Conservation (phyloP, 2,888 invertebrate species). For the Phoronis australis region DNA sequence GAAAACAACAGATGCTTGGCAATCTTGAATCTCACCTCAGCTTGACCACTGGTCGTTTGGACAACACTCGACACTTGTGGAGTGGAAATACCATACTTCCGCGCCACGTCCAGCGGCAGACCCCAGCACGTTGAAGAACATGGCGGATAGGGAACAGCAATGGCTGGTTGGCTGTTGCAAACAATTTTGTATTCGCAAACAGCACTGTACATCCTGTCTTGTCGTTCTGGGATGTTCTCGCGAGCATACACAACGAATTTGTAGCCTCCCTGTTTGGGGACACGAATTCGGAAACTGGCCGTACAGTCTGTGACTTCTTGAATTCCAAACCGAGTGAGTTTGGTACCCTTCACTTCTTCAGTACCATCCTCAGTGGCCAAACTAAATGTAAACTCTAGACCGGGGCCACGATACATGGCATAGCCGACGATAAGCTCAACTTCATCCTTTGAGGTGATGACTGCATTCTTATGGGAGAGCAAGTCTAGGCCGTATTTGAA, state of each 20-base stretch:
- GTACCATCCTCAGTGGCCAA: constrained; percentile 45
- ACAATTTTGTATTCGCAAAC: constrained; percentile 52
- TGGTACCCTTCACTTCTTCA: constrained; percentile 40
- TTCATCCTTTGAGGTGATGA: constrained; percentile 44
- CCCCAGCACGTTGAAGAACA: constrained; percentile 53
- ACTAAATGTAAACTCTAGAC: constrained; percentile 51
- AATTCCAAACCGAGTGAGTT: constrained; percentile 47
- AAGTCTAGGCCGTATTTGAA: constrained; percentile 52
- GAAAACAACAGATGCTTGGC: constrained; percentile 48
- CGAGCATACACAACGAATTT: constrained; percentile 52
- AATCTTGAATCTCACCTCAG: constrained; percentile 44
- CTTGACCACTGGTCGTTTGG: constrained; percentile 44
- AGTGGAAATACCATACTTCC: constrained; percentile 42
- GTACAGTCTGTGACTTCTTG: constrained; percentile 49
- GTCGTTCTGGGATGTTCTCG: constrained; percentile 45
- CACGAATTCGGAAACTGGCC: constrained; percentile 48
- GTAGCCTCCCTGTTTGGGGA: constrained; percentile 46
- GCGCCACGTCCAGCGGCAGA: constrained; percentile 41
- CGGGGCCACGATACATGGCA: constrained; percentile 37
- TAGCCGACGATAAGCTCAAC: constrained; percentile 45
- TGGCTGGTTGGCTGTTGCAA: constrained; percentile 28
- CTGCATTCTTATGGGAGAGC: constrained; percentile 50
- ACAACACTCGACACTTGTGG: constrained; percentile 47
- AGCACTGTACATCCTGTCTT: constrained; percentile 51
- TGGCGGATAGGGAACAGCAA: constrained; percentile 48